These are phyloP conservation scores for Gambelia wislizenii DNA, from an alignment of 2,797 vertebrate species.

Conservation along the genomic window DNA sequence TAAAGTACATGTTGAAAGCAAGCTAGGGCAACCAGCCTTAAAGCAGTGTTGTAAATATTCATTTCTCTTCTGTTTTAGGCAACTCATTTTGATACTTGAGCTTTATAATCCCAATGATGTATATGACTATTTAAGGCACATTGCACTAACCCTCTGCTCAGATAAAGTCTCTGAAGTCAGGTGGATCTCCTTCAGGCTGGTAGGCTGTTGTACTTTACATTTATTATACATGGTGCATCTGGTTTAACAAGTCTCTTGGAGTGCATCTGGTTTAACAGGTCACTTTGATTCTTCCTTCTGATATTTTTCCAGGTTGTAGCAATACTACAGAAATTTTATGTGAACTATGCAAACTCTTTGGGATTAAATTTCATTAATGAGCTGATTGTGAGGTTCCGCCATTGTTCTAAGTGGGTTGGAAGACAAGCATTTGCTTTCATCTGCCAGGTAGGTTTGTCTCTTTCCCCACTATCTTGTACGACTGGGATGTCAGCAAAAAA, in stretches of 20 bases:
- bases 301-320: constrained; percentile 74
- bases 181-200: constrained; percentile 83
- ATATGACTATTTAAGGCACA: constrained; percentile 76
- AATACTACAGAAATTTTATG: constrained; percentile 78
- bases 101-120: constrained; percentile 78
- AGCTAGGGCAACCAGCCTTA: not conserved
- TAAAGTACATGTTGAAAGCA: not conserved
- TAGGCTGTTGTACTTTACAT: constrained; percentile 55
- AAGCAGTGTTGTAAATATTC: constrained; percentile 21
- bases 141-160: constrained; percentile 79
- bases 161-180: constrained; percentile 81
- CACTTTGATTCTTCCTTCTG: not conserved
- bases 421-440: constrained; percentile 84
- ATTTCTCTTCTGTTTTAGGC: constrained; percentile 70
- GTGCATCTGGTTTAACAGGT: not conserved
- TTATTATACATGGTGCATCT: not conserved
- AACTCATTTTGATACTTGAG: constrained; percentile 81
- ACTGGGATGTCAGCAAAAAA: not conserved
- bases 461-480: not conserved
- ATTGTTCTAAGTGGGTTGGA: constrained; percentile 81
- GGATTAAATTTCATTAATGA: constrained; percentile 79
- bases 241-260: not conserved
- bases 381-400: constrained; percentile 73
- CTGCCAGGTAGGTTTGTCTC: constrained; percentile 76
- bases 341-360: constrained; percentile 66